Percentiles rank a stretch among this genome's conserved stretches.
Evolutionary conservation across 2,888 invertebrate species (phyloP).

Genomic region (Acanthosepion pharaonis): DNA sequence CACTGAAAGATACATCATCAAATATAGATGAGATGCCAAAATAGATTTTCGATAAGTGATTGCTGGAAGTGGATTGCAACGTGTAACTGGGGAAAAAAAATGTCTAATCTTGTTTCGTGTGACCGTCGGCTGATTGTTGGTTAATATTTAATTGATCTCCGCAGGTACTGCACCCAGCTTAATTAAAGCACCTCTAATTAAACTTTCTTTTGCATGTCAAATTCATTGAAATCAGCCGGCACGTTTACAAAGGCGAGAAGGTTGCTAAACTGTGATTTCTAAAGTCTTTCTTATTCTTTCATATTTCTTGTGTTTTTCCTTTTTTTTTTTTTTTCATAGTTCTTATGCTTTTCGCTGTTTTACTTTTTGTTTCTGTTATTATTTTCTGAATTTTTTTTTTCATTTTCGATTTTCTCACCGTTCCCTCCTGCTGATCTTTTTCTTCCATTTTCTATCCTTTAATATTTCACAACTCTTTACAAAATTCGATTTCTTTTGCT

Average conservation of each 20-base stretch:
- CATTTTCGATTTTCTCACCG: no score
- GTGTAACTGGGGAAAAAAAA: background rate
- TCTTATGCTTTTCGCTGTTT: background rate
- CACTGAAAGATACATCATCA: background rate
- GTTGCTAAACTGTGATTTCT: no score
- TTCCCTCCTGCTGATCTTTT: no score
- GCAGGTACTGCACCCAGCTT: background rate
- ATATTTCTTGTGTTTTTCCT: background rate
- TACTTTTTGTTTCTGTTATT: background rate
- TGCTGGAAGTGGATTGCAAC: background rate
- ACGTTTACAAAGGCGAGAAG: background rate
- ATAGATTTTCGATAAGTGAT: background rate
- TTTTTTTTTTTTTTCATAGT: background rate
- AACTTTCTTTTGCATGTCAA: background rate
- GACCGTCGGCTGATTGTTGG: background rate
- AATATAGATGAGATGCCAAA: background rate
- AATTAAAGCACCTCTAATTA: background rate
- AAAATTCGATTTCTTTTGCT: no score
- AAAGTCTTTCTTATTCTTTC: no score
- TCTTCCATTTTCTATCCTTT: no score
- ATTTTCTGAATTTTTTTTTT: background rate
- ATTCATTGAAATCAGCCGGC: background rate
- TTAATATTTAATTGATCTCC: background rate
- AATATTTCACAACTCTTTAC: no score
- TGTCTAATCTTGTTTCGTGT: background rate